Percentiles rank a stretch among this genome's conserved stretches.
Conservation (phyloP, 2,888 invertebrate genomes). For the Hipparchia semele region DNA sequence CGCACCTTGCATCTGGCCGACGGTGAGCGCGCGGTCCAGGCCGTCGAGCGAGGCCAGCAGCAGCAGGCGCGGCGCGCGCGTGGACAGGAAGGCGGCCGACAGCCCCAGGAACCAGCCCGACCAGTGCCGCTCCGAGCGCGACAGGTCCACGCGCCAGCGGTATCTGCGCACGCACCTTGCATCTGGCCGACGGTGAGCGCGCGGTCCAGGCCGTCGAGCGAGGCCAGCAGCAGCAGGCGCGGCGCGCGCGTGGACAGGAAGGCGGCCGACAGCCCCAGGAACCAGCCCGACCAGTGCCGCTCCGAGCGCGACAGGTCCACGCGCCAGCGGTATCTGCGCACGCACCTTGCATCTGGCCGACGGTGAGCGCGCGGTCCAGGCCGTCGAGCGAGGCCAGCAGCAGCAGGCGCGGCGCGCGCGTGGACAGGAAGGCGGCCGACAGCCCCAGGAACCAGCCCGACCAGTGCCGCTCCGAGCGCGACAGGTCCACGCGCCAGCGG, state of each 20-base stretch:
- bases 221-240: constrained; percentile 91
- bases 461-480: constrained; percentile 96
- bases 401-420: constrained; percentile 88
- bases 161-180: constrained; percentile 64
- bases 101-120: no score
- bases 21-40: no score
- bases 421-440: constrained; percentile 88
- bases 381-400: constrained; percentile 96
- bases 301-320: constrained; percentile 96
- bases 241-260: constrained; percentile 89
- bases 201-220: constrained; percentile 96
- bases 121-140: no score
- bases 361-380: constrained; percentile 96
- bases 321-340: constrained; percentile 90
- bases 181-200: constrained; percentile 97
- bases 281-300: constrained; percentile 97
- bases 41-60: no score
- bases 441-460: constrained; percentile 97
- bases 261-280: constrained; percentile 92
- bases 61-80: no score
- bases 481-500: constrained; percentile 96
- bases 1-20: no score
- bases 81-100: no score
- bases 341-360: constrained; percentile 86
- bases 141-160: constrained; percentile 30